Base-by-base conservation (phyloP, 2,113 vertebrate genomes). In the Miniopterus natalensis region DNA sequence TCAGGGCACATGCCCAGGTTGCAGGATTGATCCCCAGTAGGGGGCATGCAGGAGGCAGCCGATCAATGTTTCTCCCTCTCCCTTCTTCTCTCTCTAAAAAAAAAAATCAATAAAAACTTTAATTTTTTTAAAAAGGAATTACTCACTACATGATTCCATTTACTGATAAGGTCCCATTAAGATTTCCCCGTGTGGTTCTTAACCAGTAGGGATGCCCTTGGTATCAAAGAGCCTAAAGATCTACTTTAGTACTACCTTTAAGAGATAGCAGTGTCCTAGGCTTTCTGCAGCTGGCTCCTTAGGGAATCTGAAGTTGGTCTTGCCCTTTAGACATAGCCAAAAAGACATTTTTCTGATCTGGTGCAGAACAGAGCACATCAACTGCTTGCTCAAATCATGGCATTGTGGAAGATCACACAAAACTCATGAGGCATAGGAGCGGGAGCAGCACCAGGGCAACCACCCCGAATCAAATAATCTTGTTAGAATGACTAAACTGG, bases 281-380 rank as follows among this genome's bases (percentile, higher is more conserved):
- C 36, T 70, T 86, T 90, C 81, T 63, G 27, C 21, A 95, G 55
- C 40, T 96, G 92, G 79, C 81, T 95, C 78, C 57, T 84, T 51
- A 75, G 53, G 63, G 68, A 95, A 84, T 88, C 85, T 96, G 73
- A 97, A 88, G 45, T 96, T 97, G 66, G 73, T 95, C 84, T 77
- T 70, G 40, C 92, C 61, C 27, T 91, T 88, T 8, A 96, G 77
- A 92, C 88, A 95, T 1, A 14, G 40, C 27, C 70, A 63, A 92
- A 94, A 90, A 68, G 45, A 59, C 13, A 45, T 92, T 88, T 77
- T 87, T 89, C 92, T 94, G 70, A 94, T 80, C 5, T 83, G 77
- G 74, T 53, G 66, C 78, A 95, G 31, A 92, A 93, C 42, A 92
- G 0, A 57, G 4, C 73, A 0, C 40, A 88, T 55, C 42, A 88